Evolutionary conservation across 2,888 invertebrate species (phyloP), one percentile per base, ranked within the genome.

Genomic region (Protodeltote pygarga): DNA sequence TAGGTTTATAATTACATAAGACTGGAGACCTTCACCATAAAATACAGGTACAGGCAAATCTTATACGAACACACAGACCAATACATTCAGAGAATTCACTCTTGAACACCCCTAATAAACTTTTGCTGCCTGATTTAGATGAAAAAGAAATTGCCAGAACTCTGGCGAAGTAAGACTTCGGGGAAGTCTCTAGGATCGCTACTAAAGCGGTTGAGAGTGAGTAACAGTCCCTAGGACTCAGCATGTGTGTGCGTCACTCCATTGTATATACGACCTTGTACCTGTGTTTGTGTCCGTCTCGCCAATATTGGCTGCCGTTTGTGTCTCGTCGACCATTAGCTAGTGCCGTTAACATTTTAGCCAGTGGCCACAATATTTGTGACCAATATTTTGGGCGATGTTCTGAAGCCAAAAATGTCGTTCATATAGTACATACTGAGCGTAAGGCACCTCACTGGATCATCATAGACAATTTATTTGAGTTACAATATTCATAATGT

Each of bases 181-280:
- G 89, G 88, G 73, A 91, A 89, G 83, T 79, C 86, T 31, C 67
- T 91, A 79, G 90, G 90, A 59, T 79, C 88, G 45, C 84, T 91
- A 16, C 79, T 91, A 65, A 90, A 89, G 71, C 76, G 82, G 29
- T 77, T 91, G 25, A 81, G 83, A 80, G 91, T 89, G 83, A 91
- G 91, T 89, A 78, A 72, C 34, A 33, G 64, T 77, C 65, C 42
- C 39, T 64, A 65, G 65, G 60, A 61, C 65, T 45, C 31, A 54
- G 66, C 65, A 65, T 71, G 76, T 67, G 76, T 75, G 67, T 69
- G 60, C 71, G 62, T 72, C 66, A 39, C 46, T 41, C 53, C 73
- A 73, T 67, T 87, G 84, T 85, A 85, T 49, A 87, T 87, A 82
- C 46, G 58, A 63, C 64, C 62, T 63, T 63, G 65, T 65, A 68